Percentiles rank a stretch among this genome's conserved stretches.
These are phyloP conservation scores for Ceyx margarethae DNA, from an alignment of 2,113 vertebrate species.

Conservation along the genomic window DNA sequence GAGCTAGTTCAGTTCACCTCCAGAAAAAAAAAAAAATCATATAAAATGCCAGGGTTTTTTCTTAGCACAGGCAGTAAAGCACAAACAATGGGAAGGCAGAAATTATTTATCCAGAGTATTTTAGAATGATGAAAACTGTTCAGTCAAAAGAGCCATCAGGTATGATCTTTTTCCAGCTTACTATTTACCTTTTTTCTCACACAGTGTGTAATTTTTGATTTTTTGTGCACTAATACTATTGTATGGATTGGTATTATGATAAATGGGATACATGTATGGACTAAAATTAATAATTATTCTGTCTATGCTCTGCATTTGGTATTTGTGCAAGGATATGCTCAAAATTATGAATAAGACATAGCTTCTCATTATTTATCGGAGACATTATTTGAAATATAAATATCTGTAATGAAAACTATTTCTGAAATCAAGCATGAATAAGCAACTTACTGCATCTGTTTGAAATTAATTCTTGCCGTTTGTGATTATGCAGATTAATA, in stretches of 20 bases:
- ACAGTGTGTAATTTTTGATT: accelerated
- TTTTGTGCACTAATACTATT: neutral
- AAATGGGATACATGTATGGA: neutral
- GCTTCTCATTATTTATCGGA: neutral
- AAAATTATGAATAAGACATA: neutral
- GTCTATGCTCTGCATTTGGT: neutral
- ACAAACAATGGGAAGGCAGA: neutral
- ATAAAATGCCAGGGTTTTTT: neutral
- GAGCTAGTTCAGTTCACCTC: neutral
- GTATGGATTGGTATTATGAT: neutral
- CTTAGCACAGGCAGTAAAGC: neutral
- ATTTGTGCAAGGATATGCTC: neutral
- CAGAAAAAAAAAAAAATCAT: neutral
- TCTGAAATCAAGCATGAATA: neutral
- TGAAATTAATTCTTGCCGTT: slow-evolving; percentile 43
- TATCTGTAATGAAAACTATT: slow-evolving; percentile 4
- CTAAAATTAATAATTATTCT: neutral
- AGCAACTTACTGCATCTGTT: neutral
- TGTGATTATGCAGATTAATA: slow-evolving; percentile 44
- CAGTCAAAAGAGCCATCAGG: neutral
- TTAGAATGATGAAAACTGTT: neutral
- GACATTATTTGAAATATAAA: neutral
- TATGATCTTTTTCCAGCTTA: neutral
- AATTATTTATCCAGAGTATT: neutral
- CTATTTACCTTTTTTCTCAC: neutral